phyloP scores from a whole-genome alignment of 2,888 invertebrate genomes.

The Taenaris catops region DNA sequence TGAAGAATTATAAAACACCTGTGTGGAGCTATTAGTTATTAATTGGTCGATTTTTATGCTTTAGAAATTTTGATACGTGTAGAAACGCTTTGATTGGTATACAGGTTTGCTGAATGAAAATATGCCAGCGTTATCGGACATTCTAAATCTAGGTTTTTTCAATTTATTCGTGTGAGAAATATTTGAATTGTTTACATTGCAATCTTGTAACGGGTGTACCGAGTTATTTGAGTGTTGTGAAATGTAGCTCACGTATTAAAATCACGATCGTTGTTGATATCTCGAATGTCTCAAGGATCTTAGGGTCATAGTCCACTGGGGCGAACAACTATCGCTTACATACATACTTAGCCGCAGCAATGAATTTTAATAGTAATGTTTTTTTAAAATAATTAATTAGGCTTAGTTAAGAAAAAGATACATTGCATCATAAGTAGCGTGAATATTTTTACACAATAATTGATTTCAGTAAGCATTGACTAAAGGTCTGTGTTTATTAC shows the following conservation, averaged over 20 bases:
- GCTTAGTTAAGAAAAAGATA: slow-evolving; percentile 1
- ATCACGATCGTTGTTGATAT: slow-evolving; percentile 22
- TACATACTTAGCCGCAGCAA: slow-evolving; percentile 3
- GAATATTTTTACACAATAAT: neutral
- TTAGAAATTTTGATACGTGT: slow-evolving; percentile 28
- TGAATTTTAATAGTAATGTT: too few relatives aligned
- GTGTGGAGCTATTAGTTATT: slow-evolving; percentile 37
- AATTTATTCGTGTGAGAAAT: slow-evolving; percentile 20
- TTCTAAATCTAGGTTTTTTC: slow-evolving; percentile 21
- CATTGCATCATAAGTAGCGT: slow-evolving; percentile 1
- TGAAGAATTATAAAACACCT: slow-evolving; percentile 36
- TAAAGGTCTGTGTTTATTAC: too few relatives aligned
- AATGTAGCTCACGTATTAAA: slow-evolving; percentile 27
- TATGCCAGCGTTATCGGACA: slow-evolving; percentile 15
- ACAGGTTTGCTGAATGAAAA: slow-evolving; percentile 18
- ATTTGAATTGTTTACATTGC: slow-evolving; percentile 17
- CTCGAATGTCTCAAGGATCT: slow-evolving; percentile 31
- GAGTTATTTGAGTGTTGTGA: slow-evolving; percentile 23
- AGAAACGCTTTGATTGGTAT: slow-evolving; percentile 30
- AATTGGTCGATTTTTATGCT: slow-evolving; percentile 40
- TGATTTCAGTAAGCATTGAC: too few relatives aligned
- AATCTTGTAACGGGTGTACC: slow-evolving; percentile 9
- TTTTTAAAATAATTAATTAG: slow-evolving; percentile 5
- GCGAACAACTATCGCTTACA: slow-evolving; percentile 9
- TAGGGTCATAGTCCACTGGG: slow-evolving; percentile 28